Base-by-base conservation (phyloP, 2,888 invertebrate species). In the Harpalus rubripes region DNA sequence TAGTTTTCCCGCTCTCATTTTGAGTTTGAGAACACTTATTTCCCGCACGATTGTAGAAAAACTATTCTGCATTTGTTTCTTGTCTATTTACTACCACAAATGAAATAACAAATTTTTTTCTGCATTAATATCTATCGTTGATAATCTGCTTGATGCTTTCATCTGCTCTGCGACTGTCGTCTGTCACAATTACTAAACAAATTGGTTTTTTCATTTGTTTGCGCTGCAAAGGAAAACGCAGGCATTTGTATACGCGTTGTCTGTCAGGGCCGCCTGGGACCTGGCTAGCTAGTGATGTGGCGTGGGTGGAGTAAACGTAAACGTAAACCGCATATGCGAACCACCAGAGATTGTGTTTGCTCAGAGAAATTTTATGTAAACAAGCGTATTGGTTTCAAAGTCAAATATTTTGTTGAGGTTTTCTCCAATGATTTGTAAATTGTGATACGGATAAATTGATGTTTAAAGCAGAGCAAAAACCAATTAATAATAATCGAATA, bases 101-200 rank as follows among this genome's bases (percentile, higher is more conserved):
- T 12, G 44, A 52, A 52, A 52, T 2, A 12, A 2, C 3, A 8
- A 8, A 52, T 1, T 10, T 8, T 52, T 52, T 52, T 52, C 44
- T 52, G 2, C 12, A 10, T 52, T 52, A 52, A 52, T 52, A 12
- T 2, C 8, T 1, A 0, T 52, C 44, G 32, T 4, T 32, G 10
- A 52, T 52, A 52, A 12, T 52, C 44, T 12, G 12, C 44, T 32
- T 68, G 68, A 26, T 32, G 68, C 8, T 6, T n/a, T 12, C 59
- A 15, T 18, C 12, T 18, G 18, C 8, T 7, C 16, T 10, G 8
- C 16, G 78, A 52, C 0, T 44, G 44, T 44, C 68, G 65, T 72
- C 82, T 83, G 72, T 83, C 74, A 61, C 83, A 83, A 83, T 83
- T 83, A 74, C 59, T 59, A 74, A 58, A 83, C 83, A 83, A 83